phyloP scores from a whole-genome alignment of 2,113 vertebrate species.

The Crocuta crocuta region DNA sequence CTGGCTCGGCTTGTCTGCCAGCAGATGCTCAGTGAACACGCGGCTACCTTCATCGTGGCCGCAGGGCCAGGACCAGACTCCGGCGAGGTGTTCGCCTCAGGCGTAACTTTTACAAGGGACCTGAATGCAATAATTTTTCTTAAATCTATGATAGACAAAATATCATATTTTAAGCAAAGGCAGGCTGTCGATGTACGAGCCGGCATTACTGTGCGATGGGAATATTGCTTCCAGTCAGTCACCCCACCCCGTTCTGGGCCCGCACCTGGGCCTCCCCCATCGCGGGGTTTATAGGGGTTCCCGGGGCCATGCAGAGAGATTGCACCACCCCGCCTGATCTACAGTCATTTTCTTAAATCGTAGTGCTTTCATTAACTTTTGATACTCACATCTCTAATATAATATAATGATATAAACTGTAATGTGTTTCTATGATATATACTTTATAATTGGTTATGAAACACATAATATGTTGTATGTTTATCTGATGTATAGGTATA shows the following conservation, averaged over 20 bases:
- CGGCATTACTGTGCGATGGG: neutral
- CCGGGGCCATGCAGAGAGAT: neutral
- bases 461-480: neutral
- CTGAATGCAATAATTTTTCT: neutral
- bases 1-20: neutral
- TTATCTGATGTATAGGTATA: neutral
- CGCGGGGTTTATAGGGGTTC: neutral
- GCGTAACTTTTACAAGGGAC: neutral
- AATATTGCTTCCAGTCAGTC: neutral
- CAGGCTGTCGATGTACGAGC: neutral
- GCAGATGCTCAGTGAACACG: neutral
- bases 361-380: neutral
- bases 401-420: neutral
- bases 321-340: fast-evolving
- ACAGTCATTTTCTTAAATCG: no score
- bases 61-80: no score
- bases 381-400: neutral
- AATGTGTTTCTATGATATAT: neutral
- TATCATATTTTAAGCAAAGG: neutral
- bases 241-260: neutral
- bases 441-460: neutral
- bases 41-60: fast-evolving
- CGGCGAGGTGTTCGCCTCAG: fast-evolving
- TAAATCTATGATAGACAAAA: neutral
- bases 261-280: fast-evolving